Conservation (phyloP, 2,888 invertebrate genomes). For the Oscheius sp. region DNA sequence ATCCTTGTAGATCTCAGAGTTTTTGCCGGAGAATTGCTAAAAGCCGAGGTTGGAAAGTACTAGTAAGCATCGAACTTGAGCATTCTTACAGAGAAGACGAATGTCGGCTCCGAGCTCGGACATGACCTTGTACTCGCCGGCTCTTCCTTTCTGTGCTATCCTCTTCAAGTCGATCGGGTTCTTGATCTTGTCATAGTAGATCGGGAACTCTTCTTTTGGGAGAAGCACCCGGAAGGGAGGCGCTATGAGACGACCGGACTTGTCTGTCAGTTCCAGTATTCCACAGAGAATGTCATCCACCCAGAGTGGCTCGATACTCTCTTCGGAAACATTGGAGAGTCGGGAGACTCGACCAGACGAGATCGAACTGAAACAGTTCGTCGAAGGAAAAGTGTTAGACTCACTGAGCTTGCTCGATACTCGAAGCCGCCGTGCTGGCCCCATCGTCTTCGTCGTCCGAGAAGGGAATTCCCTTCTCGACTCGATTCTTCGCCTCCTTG, state of each 20-base stretch:
- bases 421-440: conserved; percentile 30
- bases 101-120: conserved; percentile 90
- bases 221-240: conserved; percentile 90
- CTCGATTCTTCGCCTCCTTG: conserved; percentile 40
- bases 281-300: conserved; percentile 88
- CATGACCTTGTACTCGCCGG: conserved; percentile 82
- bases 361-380: conserved; percentile 16
- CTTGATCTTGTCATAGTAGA: conserved; percentile 93
- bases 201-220: conserved; percentile 90
- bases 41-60: neutral
- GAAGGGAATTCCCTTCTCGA: conserved; percentile 43
- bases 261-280: conserved; percentile 87
- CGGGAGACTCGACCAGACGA: conserved; percentile 33
- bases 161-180: conserved; percentile 93
- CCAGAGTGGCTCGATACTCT: conserved; percentile 26
- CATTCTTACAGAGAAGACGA: conserved; percentile 90
- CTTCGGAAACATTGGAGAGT: conserved; percentile 18
- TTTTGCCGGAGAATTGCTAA: conserved; percentile 88
- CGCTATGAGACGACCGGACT: conserved; percentile 85
- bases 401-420: conserved; percentile 36
- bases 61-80: conserved; percentile 78
- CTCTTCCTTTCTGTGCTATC: conserved; percentile 86
- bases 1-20: conserved; percentile 92
- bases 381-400: conserved; percentile 21
- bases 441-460: conserved; percentile 36